A percentile compares a stretch with the other conserved stretches of the same genome.
phyloP scores from a whole-genome alignment of 2,797 vertebrate genomes.

The Cottoperca gobio region DNA sequence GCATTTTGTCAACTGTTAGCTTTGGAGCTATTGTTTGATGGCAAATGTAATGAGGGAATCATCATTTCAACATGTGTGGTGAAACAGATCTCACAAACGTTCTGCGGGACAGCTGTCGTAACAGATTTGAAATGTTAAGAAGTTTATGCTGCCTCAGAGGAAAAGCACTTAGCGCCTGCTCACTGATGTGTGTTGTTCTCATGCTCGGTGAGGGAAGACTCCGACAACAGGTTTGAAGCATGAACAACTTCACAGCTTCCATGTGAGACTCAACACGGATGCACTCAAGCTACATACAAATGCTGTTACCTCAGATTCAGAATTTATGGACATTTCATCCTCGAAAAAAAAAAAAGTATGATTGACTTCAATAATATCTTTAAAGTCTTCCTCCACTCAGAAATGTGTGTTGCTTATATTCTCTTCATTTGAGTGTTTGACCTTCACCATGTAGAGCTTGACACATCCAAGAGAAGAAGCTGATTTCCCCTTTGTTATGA shows the following conservation, averaged over 20 bases:
- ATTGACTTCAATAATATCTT: background rate
- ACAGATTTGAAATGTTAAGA: conserved; percentile 75
- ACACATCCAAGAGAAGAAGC: no score
- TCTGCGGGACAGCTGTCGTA: conserved; percentile 68
- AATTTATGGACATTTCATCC: conserved; percentile 2
- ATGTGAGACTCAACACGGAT: conserved; percentile 24
- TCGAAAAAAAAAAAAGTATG: background rate
- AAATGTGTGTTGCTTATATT: background rate
- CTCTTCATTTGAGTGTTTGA: background rate
- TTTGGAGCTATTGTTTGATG: conserved; percentile 78
- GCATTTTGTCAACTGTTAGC: conserved; percentile 77
- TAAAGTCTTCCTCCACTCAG: background rate
- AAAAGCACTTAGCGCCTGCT: conserved; percentile 63
- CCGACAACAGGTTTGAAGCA: conserved; percentile 62
- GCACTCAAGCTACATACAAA: conserved; percentile 13
- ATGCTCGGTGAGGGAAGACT: conserved; percentile 53
- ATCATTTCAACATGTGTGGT: conserved; percentile 75
- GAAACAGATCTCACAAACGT: conserved; percentile 70
- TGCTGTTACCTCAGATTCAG: conserved; percentile 5
- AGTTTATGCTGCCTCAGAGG: conserved; percentile 65
- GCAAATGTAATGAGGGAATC: conserved; percentile 72
- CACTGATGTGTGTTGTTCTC: conserved; percentile 68
- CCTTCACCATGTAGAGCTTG: no score
- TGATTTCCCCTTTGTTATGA: background rate
- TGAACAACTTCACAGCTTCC: conserved; percentile 51